A percentile compares a stretch with the other conserved stretches of the same genome.
These are phyloP conservation scores for Trichacis sp. DNA, from an alignment of 2,888 invertebrate species.

Conservation along the genomic window DNA sequence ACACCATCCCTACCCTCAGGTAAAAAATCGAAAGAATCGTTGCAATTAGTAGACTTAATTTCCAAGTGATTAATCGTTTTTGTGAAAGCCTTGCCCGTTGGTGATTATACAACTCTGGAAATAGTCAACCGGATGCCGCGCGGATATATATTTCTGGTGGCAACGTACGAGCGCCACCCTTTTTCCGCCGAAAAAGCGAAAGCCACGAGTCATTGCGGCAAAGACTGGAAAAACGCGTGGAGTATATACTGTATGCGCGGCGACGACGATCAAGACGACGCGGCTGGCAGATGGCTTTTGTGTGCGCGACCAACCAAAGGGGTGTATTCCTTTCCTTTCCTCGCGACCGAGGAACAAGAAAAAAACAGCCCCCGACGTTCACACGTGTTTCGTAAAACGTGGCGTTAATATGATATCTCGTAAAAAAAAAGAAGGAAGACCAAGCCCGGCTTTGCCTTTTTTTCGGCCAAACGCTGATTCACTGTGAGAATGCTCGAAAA, in stretches of 20 bases:
- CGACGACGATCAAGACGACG: not conserved
- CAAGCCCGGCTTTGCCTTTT: not conserved
- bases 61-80: constrained; percentile 25
- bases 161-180: constrained; percentile 34
- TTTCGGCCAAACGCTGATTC: not conserved
- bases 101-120: constrained; percentile 64
- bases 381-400: constrained; percentile 23
- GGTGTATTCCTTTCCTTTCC: constrained; percentile 10
- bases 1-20: too few relatives aligned
- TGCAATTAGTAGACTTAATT: constrained; percentile 6
- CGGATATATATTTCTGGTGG: constrained; percentile 57
- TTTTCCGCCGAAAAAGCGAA: constrained; percentile 33
- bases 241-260: too few relatives aligned
- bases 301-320: constrained; percentile 17
- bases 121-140: constrained; percentile 67
- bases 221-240: constrained; percentile 12
- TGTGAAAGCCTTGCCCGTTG: constrained; percentile 17
- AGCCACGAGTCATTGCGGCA: constrained; percentile 24
- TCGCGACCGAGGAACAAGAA: constrained; percentile 4
- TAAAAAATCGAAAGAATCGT: not conserved
- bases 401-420: constrained; percentile 14
- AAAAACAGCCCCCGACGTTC: not conserved
- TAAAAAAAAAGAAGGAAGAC: constrained; percentile 10
- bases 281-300: constrained; percentile 25
- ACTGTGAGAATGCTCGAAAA: not conserved